Evolutionary conservation across 2,888 invertebrate species (phyloP), one percentile per base, ranked within the genome.

Genomic region (Pristionchus maxplancki): DNA sequence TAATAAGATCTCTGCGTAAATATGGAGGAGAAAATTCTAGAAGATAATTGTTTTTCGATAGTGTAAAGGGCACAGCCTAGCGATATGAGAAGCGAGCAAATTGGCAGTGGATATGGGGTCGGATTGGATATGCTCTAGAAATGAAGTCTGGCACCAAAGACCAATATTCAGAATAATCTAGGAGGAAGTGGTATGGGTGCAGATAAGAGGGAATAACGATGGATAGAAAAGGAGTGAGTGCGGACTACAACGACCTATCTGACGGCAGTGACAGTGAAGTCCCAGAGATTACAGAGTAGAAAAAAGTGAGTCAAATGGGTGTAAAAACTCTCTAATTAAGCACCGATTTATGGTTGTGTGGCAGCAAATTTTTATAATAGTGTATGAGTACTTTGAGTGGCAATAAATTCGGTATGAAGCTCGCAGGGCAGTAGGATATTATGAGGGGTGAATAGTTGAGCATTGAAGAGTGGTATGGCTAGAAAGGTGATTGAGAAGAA

Each of bases 291-390:
- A 78, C 48, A 48, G 24, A 78, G n/a, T 31, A 40, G 5, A 17
- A 37, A 48, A 48, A 13, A 28, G 8, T n/a, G 28, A 44, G n/a
- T 15, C 11, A 11, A 48, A 74, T 74, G 74, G 74, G 40, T 74
- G 17, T 20, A 44, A 15, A 48, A 28, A 48, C 11, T 78, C 44
- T 44, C 31, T 31, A 34, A n/a, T 1, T 78, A 6, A 78, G 78
- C 78, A 78, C 78, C 78, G 78, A 78, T 78, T 20, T 48, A 9
- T 78, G n/a, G 74, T 37, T 78, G 78, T 71, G 71, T 71, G 71
- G 71, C 71, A 71, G 78, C 78, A 13, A 78, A 71, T 20, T 37
- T 15, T 15, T 64, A 37, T 15, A 20, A 17, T 17, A 71, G 44
- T 24, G 58, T 24, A 9, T 24, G 58, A n/a, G 9, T 71, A 31